Base-by-base conservation (phyloP, 2,888 invertebrate species). In the Sinodicranocentrus sp. region DNA sequence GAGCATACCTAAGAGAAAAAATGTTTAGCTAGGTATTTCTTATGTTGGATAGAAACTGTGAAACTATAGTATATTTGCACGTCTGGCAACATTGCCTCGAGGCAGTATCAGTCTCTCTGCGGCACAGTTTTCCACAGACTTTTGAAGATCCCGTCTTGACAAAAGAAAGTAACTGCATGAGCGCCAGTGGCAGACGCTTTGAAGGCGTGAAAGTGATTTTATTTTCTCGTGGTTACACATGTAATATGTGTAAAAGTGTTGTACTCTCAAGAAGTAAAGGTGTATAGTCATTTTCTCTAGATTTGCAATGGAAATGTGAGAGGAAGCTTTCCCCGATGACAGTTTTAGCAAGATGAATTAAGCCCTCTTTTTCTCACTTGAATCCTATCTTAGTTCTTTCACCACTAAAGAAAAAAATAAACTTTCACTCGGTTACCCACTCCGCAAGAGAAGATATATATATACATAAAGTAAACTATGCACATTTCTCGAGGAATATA, bases 331-430 rank as follows among this genome's bases (percentile, higher is more conserved):
- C 84, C 80, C 82, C 70, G 79, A 84, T 87, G 87, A 87, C 82
- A 87, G 72, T 65, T 86, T 80, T 87, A 63, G 65, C 70, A 82
- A 85, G 85, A 85, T 82, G 82, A 85, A 85, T 85, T 85, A 85
- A 85, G 67, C 67, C 67, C 54, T 48, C 48, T 33, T 39, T 59
- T 61, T 43, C 33, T 54, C 72, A 33, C 59, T 39, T 57, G 52
- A 71, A 71, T 71, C 71, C 71, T 71, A 71, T 71, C 71, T 57
- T 23, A 3, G 33, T 52, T 26, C 33, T 71, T 71, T 71, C 71
- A 71, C 33, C 26, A 10, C 8, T 5, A 52, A 52, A 17, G n/a
- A 52, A n/a, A 52, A 52, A n/a, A 57, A 57, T 8, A 26, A 28
- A 61, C 21, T 25, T 25, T 25, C 28, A 21, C 17, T 8, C 13